Evolutionary conservation across 2,888 invertebrate species (phyloP), one percentile per base, ranked within the genome.

Genomic region (Homarus gammarus): DNA sequence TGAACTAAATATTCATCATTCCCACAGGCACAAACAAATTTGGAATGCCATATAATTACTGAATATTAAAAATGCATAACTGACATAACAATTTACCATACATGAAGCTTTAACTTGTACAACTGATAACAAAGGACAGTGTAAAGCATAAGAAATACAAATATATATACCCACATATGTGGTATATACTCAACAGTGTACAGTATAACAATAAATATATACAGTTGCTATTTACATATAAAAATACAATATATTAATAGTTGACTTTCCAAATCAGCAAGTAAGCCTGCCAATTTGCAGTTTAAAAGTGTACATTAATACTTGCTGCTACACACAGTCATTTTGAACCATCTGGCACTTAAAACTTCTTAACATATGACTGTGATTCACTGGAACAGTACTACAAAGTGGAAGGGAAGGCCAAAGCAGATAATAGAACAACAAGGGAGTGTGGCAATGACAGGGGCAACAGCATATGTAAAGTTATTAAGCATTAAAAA

Each of bases 11-110:
- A 27, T 22, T 31, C 33, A 44, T 84, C 56, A 84, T 51, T 56
- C 40, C 81, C 70, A 40, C 49, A 79, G 33, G 68, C 44, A 81
- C 40, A 68, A 64, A 81, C 6, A 81, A 79, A 15, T 79, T 27
- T 64, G 56, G 2, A 64, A 64, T 27, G 44, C 44, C 44, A 27
- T 27, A 64, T 64, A 64, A 64, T 27, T 64, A 27, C 27, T 64
- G 27, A 12, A 22, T 27, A 1, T 64, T 5, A 10, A 64, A 10
- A 27, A 64, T 64, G 64, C n/a, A n/a, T 3, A 64, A 64, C 64
- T 64, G n/a, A 64, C 27, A 27, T 27, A 12, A 12, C 5, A 22
- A 56, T 56, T 56, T 5, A 64, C 2, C 0, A 64, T 8, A 8
- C n/a, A 27, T 64, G 15, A 64, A 64, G 64, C n/a, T 1, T 27